Evolutionary conservation across 1,140 invertebrate genomes (phyloP), one percentile per base, ranked within the genome.

Genomic region (Tetramorium simillimum): DNA sequence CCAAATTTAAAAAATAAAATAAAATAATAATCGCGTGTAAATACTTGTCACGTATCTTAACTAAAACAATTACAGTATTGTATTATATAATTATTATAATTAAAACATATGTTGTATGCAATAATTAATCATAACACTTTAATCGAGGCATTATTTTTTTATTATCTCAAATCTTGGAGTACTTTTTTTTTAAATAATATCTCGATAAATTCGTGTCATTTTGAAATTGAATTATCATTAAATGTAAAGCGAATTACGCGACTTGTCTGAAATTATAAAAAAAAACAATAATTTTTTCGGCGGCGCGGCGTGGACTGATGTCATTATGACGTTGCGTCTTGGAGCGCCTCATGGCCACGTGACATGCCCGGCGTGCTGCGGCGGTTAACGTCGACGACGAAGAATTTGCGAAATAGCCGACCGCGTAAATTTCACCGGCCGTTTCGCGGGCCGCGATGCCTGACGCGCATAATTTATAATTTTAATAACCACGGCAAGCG

Each of bases 381-480:
- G 67, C 21, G 65, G 65, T 82, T 72, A 82, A 82, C 33, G 67
- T 82, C 67, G 24, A 72, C 67, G n/a, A 56, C 76, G 62, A n/a
- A 24, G 80, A 84, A 84, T 73, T 84, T 84, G 53, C 69, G 80
- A 84, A 84, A 84, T 84, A 69, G 69, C n/a, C 40, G 69, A 43
- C 40, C 53, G 28, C 69, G 80, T 84, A 84, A 84, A 84, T 84
- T 84, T 84, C 24, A 28, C 10, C 51, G 40, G 51, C 37, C 80
- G 67, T 73, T 82, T 82, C 53, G 80, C 80, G 53, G 18, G 28
- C 28, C 80, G 77, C 56, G 67, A 84, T 65, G 62, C 28, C 77
- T 67, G 43, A 84, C 69, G 69, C 69, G 69, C 53, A 73, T 84
- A 84, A 84, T 84, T 84, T 84, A 84, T 84, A 84, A 84, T 84